These are phyloP conservation scores for Myripristis jacobus DNA, from an alignment of 2,797 vertebrate species.

Conservation along the genomic window DNA sequence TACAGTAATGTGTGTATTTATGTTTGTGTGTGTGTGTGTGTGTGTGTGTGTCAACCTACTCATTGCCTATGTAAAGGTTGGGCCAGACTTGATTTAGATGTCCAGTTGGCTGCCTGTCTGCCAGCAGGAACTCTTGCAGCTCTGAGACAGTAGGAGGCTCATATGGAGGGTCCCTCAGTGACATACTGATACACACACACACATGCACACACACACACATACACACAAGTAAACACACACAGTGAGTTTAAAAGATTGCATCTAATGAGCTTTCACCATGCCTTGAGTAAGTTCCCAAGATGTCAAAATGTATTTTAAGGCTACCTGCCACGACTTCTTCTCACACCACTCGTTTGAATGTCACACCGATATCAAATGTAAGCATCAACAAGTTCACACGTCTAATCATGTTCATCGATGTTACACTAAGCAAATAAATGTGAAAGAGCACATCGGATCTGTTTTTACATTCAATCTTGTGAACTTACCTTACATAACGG, in stretches of 20 bases:
- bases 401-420: no score
- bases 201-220: not conserved
- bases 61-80: conserved; percentile 91
- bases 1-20: not conserved
- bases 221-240: no score
- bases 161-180: conserved; percentile 68
- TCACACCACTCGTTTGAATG: no score
- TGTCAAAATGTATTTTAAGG: not conserved
- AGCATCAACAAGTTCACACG: no score
- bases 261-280: not conserved
- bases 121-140: conserved; percentile 85
- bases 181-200: conserved; percentile 70
- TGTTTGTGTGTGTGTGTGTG: not conserved
- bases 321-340: not conserved
- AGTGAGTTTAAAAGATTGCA: no score
- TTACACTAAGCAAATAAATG: not conserved
- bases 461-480: conserved; percentile 10
- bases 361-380: no score
- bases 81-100: conserved; percentile 95
- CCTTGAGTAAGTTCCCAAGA: conserved; percentile 8
- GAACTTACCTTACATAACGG: conserved; percentile 56
- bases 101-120: conserved; percentile 72
- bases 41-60: conserved; percentile 76
- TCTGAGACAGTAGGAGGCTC: conserved; percentile 85
- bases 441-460: no score